Evolutionary conservation across 2,888 invertebrate genomes (phyloP).

Genomic region (Heteromyza rotundicornis): DNA sequence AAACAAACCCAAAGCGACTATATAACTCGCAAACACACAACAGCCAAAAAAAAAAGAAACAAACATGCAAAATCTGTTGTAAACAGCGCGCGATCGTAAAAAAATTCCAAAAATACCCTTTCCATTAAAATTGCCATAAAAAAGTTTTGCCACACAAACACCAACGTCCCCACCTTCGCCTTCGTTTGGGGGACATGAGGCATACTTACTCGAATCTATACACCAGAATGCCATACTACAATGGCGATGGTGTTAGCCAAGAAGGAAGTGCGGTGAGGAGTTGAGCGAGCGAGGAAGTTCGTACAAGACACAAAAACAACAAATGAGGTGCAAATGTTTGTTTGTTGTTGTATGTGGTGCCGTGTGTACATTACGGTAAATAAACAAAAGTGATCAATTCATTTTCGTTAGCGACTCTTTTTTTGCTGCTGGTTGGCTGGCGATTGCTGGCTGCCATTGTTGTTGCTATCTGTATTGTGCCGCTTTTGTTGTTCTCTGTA

Average conservation of each 20-base stretch:
- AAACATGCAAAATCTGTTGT: background rate
- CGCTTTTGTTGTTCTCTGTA: background rate
- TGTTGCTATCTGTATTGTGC: background rate
- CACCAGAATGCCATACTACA: no score
- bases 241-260: no score
- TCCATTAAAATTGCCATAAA: slow-evolving; percentile 20
- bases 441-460: background rate
- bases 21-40: no score
- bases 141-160: slow-evolving; percentile 3
- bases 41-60: background rate
- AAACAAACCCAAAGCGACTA: no score
- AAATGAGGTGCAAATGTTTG: background rate
- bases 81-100: background rate
- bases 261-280: no score
- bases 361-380: slow-evolving; percentile 30
- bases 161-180: slow-evolving; percentile 8
- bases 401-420: slow-evolving; percentile 27
- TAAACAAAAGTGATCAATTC: slow-evolving; percentile 35
- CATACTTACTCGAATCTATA: no score
- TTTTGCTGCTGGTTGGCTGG: slow-evolving; percentile 1
- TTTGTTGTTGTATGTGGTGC: background rate
- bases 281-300: background rate
- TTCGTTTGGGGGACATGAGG: no score
- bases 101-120: slow-evolving; percentile 19
- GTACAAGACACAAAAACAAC: background rate